Conservation (phyloP, 2,797 vertebrate species). For the Enteromius unitaeniatus region DNA sequence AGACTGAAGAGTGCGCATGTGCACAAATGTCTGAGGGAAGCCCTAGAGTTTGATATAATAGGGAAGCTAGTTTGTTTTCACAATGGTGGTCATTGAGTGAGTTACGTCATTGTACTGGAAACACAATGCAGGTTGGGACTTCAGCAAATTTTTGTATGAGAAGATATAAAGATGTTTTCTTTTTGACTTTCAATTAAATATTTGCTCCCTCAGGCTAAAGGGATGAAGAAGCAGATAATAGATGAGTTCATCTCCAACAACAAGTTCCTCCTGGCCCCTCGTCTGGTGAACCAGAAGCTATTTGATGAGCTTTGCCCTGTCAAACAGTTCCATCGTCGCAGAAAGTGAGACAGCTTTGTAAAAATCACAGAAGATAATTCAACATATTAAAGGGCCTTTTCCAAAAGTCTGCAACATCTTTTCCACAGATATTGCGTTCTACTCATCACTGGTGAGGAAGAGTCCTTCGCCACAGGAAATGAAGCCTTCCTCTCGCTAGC, state of each 20-base stretch:
- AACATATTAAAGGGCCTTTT: not conserved
- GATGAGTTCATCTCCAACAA: constrained; percentile 95
- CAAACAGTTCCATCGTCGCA: constrained; percentile 92
- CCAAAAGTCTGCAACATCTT: constrained; percentile 15
- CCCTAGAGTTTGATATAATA: no score
- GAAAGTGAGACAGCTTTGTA: constrained; percentile 83
- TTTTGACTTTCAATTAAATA: not conserved
- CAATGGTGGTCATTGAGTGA: no score
- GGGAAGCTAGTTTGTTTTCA: no score
- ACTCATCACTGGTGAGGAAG: constrained; percentile 85
- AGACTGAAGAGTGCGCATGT: no score
- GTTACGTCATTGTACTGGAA: not conserved
- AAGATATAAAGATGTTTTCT: not conserved
- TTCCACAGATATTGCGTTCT: constrained; percentile 88
- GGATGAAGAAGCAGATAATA: constrained; percentile 93
- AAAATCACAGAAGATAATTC: not conserved
- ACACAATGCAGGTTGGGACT: not conserved
- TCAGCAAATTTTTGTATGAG: not conserved
- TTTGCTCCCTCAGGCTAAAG: constrained; percentile 80
- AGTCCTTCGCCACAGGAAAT: constrained; percentile 78
- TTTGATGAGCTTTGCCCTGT: constrained; percentile 95
- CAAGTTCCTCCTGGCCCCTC: constrained; percentile 89
- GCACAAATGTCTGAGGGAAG: no score
- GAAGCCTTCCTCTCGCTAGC: constrained; percentile 90
- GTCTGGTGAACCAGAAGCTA: constrained; percentile 92